Percentiles rank a stretch among this genome's conserved stretches.
Conservation (phyloP, 2,113 vertebrate genomes). For the Clarias macrocephalus region DNA sequence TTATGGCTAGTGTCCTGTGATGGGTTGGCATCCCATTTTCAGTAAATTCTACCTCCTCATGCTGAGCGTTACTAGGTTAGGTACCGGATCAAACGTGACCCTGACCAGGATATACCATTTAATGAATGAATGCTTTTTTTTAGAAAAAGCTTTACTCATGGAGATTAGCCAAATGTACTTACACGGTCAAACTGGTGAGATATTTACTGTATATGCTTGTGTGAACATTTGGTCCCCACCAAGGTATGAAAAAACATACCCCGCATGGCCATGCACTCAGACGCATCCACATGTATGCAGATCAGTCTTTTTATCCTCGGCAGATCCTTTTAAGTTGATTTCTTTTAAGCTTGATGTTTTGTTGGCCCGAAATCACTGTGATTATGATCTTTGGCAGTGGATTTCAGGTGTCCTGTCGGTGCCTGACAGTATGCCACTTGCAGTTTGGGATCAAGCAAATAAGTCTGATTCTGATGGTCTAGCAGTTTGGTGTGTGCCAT, state of each 20-base stretch:
- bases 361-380: conserved; percentile 19
- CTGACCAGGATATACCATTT: background rate
- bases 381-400: conserved; percentile 35
- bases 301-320: conserved; percentile 2
- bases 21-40: background rate
- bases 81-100: background rate
- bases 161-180: background rate
- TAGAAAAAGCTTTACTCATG: background rate
- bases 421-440: conserved; percentile 32
- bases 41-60: background rate
- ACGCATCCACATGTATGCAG: background rate
- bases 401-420: conserved; percentile 18
- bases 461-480: background rate
- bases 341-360: conserved; percentile 23
- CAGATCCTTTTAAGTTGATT: background rate
- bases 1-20: background rate
- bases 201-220: too few species aligned
- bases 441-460: conserved; percentile 8
- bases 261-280: background rate
- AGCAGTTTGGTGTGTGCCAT: background rate
- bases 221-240: background rate
- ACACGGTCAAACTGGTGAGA: background rate
- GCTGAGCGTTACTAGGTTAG: background rate
- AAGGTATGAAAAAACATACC: background rate
- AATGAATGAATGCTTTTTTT: background rate